Percentiles rank a stretch among this genome's conserved stretches.
These are phyloP conservation scores for Palloptera scutellata DNA, from an alignment of 2,888 invertebrate species.

Conservation along the genomic window DNA sequence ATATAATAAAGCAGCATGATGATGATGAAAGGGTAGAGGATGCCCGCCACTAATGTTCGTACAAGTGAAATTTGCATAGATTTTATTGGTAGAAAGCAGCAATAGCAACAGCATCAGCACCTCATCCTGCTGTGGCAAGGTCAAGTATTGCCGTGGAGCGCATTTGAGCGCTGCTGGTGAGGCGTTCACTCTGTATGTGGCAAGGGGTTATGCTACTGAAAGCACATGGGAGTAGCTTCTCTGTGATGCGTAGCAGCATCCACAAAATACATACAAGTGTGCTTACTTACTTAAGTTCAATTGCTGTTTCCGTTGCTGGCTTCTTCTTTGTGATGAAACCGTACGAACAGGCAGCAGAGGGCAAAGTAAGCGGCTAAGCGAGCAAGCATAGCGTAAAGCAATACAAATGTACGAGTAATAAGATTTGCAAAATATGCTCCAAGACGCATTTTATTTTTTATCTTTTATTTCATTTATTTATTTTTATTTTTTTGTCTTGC, in stretches of 20 bases:
- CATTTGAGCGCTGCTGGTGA: too few species aligned
- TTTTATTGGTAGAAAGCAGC: background rate
- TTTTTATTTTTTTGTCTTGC: background rate
- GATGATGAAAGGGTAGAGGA: too few species aligned
- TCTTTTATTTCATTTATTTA: background rate
- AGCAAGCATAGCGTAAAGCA: too few species aligned
- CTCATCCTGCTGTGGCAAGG: too few species aligned
- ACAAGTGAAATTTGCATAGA: background rate
- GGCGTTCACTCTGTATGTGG: too few species aligned
- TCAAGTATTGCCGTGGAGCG: too few species aligned
- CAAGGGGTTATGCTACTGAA: too few species aligned
- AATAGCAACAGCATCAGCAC: conserved; percentile 12
- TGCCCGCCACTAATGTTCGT: too few species aligned
- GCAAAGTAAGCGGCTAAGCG: background rate
- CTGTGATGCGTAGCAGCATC: too few species aligned
- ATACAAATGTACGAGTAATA: conserved; percentile 5
- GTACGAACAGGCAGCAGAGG: background rate
- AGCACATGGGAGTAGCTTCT: too few species aligned
- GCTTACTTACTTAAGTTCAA: conserved; percentile 52
- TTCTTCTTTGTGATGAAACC: background rate
- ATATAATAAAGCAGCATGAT: background rate
- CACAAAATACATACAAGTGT: conserved; percentile 27
- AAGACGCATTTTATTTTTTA: background rate
- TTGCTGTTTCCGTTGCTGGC: conserved; percentile 50
- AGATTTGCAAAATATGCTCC: conserved; percentile 21